Base-by-base conservation (phyloP, 2,888 invertebrate species). In the Eurytoma californica region DNA sequence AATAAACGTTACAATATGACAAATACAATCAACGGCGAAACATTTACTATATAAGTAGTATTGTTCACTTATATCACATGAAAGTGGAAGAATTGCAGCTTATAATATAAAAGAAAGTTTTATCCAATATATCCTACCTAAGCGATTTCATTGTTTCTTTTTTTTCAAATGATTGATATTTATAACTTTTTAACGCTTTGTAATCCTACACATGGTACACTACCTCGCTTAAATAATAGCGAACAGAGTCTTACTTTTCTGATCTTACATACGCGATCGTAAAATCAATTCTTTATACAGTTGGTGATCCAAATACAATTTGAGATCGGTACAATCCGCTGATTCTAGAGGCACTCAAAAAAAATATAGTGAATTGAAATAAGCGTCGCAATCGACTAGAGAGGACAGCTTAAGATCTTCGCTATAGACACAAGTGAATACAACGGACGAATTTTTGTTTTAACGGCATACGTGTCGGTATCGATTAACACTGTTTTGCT, bases 1-100 rank as follows among this genome's bases (percentile, higher is more conserved):
- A 77, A 80, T 80, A 76, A 72, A 76, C 30, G 20, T 66, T 73
- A 77, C 77, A 80, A 57, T 47, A 55, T 68, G 51, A 74, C 13
- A 68, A 76, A 65, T 80, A 80, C 28, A 78, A 70, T 60, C 51
- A 70, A 72, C 72, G 12, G 49, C 68, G 49, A 63, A 65, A 72
- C 69, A 73, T 67, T 79, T 61, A 79, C 63, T 61, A 75, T 51
- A 39, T 9, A 39, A 3, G 30, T 65, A 77, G 49, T 72, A 70
- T 81, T 79, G 69, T 81, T 81, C 70, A 70, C 24, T 70, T 79
- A 79, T 81, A 79, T 81, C 79, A 81, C 81, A 81, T 77, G 49
- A 77, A 77, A 51, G 61, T 74, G 81, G 79, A 79, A 76, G 73
- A 73, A 72, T 66, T 66, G 53, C 57, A 39, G n/a, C 70, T 61